phyloP scores from a whole-genome alignment of 2,113 vertebrate species.

The Podocnemis expansa region DNA sequence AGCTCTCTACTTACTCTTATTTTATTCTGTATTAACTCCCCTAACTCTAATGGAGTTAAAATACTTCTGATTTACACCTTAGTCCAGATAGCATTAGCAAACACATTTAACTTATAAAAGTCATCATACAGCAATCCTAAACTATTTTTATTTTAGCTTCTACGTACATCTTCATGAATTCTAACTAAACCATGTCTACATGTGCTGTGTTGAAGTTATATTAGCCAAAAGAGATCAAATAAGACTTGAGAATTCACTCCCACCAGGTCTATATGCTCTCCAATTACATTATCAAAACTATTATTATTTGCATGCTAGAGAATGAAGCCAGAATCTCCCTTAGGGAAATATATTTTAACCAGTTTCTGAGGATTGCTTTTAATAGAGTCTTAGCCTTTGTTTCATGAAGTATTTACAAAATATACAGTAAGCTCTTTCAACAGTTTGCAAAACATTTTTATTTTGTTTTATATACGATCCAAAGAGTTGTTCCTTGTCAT shows the following conservation, averaged over 20 bases:
- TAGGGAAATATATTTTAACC: not conserved
- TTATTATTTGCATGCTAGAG: not conserved
- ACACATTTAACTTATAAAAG: not conserved
- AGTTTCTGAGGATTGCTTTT: not conserved
- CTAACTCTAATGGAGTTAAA: not conserved
- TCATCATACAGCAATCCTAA: not conserved
- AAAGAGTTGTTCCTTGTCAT: not conserved
- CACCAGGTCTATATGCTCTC: not conserved
- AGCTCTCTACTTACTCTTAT: not conserved
- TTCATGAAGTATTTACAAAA: slow-evolving; percentile 23
- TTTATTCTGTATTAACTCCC: not conserved
- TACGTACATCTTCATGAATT: not conserved
- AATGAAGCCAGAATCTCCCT: slow-evolving; percentile 15
- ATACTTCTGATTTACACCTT: not conserved
- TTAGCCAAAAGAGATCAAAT: slow-evolving; percentile 26
- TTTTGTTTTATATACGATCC: not conserved
- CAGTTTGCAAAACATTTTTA: not conserved
- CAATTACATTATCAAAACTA: not conserved
- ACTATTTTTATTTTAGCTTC: not conserved
- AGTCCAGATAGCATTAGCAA: not conserved
- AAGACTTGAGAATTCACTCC: not conserved
- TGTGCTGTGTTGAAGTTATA: not conserved
- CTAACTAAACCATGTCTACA: not conserved
- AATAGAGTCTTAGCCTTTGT: not conserved
- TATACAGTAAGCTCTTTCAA: not conserved